Percentiles rank a stretch among this genome's conserved stretches.
These are phyloP conservation scores for Drosophila austrosaltans DNA, from an alignment of 2,888 invertebrate species.

Conservation along the genomic window DNA sequence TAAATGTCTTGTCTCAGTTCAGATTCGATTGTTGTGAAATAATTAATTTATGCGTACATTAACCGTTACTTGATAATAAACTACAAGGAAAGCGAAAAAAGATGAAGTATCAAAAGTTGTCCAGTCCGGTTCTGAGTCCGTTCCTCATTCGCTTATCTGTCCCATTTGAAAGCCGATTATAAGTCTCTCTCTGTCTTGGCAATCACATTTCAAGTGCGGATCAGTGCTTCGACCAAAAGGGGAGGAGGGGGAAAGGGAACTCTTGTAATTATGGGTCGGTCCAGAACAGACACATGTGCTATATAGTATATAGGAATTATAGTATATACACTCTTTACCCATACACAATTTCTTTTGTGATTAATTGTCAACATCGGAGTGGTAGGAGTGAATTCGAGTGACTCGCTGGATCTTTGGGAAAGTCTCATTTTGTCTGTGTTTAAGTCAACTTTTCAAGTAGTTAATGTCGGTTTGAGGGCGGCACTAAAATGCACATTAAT, in stretches of 20 bases:
- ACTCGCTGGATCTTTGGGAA: background rate
- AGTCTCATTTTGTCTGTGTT: conserved; percentile 24
- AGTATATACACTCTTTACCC: conserved; percentile 15
- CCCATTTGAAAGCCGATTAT: conserved; percentile 64
- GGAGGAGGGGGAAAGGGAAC: background rate
- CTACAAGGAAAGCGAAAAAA: conserved; percentile 2
- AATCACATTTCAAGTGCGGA: conserved; percentile 53
- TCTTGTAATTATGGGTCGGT: conserved; percentile 54
- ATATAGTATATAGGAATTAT: conserved; percentile 13
- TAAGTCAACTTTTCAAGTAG: conserved; percentile 41
- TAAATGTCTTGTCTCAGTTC: conserved; percentile 34
- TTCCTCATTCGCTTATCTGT: conserved; percentile 49
- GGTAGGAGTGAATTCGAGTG: background rate
- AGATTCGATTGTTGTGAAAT: conserved; percentile 57
- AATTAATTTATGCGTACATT: conserved; percentile 77
- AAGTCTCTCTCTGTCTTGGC: conserved; percentile 32
- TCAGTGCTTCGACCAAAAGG: background rate
- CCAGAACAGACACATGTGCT: conserved; percentile 27
- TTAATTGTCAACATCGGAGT: conserved; percentile 65
- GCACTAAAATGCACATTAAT: conserved; percentile 46
- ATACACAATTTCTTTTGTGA: conserved; percentile 56
- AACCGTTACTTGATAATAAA: conserved; percentile 74
- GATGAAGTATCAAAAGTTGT: background rate
- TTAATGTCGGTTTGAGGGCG: conserved; percentile 24
- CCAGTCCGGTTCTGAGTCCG: conserved; percentile 1